phyloP scores from a whole-genome alignment of 2,888 invertebrate genomes.

The Iselma pallidipennis region DNA sequence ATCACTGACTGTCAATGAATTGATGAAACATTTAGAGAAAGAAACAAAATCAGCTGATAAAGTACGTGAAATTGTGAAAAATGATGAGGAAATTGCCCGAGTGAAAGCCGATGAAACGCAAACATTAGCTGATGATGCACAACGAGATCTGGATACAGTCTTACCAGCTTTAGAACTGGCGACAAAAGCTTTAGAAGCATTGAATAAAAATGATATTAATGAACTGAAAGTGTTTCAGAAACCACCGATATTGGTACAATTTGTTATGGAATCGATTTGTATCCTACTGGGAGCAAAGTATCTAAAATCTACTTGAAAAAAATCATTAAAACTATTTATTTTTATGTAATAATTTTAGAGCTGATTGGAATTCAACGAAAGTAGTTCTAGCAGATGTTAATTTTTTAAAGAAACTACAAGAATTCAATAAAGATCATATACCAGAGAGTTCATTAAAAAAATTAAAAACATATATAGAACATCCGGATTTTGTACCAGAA shows the following conservation, averaged over 20 bases:
- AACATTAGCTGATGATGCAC: slow-evolving; percentile 83
- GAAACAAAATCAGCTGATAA: slow-evolving; percentile 83
- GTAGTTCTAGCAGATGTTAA: slow-evolving; percentile 78
- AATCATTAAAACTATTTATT: slow-evolving; percentile 1
- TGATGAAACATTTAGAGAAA: slow-evolving; percentile 75
- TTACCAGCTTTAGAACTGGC: slow-evolving; percentile 86
- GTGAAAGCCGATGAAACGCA: slow-evolving; percentile 84
- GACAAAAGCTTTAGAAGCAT: slow-evolving; percentile 77
- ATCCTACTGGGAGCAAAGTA: slow-evolving; percentile 81
- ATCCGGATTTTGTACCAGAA: slow-evolving; percentile 85
- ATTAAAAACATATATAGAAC: slow-evolving; percentile 79
- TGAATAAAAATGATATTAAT: slow-evolving; percentile 90
- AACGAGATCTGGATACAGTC: slow-evolving; percentile 81
- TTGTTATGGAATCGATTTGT: slow-evolving; percentile 92
- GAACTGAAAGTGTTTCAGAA: slow-evolving; percentile 88
- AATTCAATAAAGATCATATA: slow-evolving; percentile 88
- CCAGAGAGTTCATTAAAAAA: slow-evolving; percentile 75
- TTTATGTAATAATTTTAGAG: slow-evolving; percentile 58
- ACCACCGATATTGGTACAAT: slow-evolving; percentile 83
- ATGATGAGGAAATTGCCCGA: slow-evolving; percentile 83
- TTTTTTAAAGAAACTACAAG: slow-evolving; percentile 79
- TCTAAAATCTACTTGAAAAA: slow-evolving; percentile 25
- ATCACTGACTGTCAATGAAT: slow-evolving; percentile 72
- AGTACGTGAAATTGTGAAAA: slow-evolving; percentile 77
- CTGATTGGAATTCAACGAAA: slow-evolving; percentile 87